Percentiles rank a stretch among this genome's conserved stretches.
These are phyloP conservation scores for Nipponia nippon DNA, from an alignment of 2,113 vertebrate genomes.

Conservation along the genomic window DNA sequence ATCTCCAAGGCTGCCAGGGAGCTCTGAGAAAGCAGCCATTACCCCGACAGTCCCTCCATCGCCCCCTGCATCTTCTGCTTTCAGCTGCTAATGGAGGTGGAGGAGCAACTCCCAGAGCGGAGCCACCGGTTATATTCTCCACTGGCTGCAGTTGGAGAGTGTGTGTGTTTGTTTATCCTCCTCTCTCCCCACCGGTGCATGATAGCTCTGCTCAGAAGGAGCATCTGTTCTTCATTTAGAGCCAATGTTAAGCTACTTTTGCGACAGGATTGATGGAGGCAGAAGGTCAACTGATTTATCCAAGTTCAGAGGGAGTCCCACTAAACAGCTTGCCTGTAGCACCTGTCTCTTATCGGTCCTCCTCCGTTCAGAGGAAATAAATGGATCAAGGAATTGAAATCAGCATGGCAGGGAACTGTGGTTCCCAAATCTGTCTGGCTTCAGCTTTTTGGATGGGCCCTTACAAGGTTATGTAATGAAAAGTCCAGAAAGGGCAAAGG, in stretches of 20 bases:
- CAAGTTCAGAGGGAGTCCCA: background rate
- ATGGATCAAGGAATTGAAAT: background rate
- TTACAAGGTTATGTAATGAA: background rate
- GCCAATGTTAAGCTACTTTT: background rate
- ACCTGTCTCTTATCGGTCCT: background rate
- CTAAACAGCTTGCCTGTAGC: background rate
- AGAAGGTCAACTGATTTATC: background rate
- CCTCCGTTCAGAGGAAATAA: background rate
- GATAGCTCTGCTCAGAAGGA: background rate
- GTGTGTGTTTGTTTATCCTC: background rate
- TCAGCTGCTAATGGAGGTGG: background rate
- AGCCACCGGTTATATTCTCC: background rate
- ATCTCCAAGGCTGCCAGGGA: background rate
- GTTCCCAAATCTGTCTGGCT: background rate
- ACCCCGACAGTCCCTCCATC: background rate
- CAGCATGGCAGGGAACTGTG: background rate
- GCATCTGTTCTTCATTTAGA: constrained; percentile 4
- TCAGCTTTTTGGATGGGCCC: fast-evolving
- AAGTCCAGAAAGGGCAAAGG: background rate
- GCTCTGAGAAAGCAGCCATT: background rate
- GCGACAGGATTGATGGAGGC: background rate
- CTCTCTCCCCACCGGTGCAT: background rate
- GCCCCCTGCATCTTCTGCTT: background rate
- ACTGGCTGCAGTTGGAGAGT: background rate
- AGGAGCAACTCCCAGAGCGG: background rate